Evolutionary conservation across 2,888 invertebrate genomes (phyloP).

Genomic region (Rhagophthalmus giganteus): DNA sequence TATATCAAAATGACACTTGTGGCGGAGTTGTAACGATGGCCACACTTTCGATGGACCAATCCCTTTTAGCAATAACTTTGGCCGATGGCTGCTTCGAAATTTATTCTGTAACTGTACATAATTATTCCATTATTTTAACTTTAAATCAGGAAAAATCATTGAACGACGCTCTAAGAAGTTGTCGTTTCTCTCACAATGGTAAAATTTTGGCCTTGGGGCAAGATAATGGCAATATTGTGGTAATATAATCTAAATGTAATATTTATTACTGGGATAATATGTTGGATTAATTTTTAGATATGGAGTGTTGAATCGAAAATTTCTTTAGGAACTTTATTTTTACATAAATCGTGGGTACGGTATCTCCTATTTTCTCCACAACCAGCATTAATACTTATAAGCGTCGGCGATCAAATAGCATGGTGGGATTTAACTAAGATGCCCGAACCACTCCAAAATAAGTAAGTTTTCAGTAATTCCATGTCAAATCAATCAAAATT

Average conservation of each 20-base stretch:
- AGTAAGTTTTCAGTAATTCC: conserved; percentile 16
- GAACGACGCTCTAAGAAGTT: conserved; percentile 35
- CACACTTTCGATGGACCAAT: conserved; percentile 30
- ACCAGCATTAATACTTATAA: conserved; percentile 58
- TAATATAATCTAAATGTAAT: conserved; percentile 51
- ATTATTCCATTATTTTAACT: conserved; percentile 14
- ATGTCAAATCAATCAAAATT: no score
- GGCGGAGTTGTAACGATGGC: conserved; percentile 34
- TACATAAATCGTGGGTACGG: conserved; percentile 61
- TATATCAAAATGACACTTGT: conserved; percentile 9
- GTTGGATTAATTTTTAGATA: conserved; percentile 48
- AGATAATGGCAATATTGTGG: conserved; percentile 64
- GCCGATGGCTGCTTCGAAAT: conserved; percentile 36
- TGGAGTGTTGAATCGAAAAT: conserved; percentile 57
- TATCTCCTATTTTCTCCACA: conserved; percentile 60
- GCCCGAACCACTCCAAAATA: conserved; percentile 9
- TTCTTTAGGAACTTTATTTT: conserved; percentile 55
- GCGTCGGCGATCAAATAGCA: conserved; percentile 62
- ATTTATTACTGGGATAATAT: not conserved
- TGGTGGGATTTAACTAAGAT: conserved; percentile 59
- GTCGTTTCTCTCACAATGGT: conserved; percentile 58
- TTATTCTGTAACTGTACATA: conserved; percentile 14
- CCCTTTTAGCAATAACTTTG: conserved; percentile 36
- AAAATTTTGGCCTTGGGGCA: conserved; percentile 66
- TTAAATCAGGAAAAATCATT: conserved; percentile 22